Evolutionary conservation across 2,113 vertebrate genomes (phyloP).

Genomic region (Chamaetylas fuelleborni): DNA sequence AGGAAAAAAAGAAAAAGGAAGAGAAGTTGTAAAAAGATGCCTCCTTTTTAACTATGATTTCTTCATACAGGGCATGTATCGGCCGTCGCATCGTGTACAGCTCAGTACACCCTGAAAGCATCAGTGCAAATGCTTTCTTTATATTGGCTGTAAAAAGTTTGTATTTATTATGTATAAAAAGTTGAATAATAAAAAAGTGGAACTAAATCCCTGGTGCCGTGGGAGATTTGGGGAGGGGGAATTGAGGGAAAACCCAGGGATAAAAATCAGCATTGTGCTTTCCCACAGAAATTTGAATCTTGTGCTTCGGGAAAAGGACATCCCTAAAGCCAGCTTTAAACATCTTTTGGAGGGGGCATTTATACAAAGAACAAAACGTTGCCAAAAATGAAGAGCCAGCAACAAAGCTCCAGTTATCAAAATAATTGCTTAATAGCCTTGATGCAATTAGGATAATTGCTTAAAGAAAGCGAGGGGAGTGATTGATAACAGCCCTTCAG

Average conservation of each 20-base stretch:
- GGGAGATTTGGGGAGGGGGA: background rate
- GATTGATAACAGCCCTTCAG: background rate
- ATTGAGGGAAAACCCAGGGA: background rate
- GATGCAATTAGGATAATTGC: background rate
- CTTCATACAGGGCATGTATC: conserved; percentile 72
- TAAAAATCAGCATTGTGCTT: fast-evolving
- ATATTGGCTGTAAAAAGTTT: conserved; percentile 98
- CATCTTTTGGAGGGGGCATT: background rate
- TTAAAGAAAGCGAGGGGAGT: background rate
- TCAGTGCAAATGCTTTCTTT: conserved; percentile 85
- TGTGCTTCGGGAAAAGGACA: background rate
- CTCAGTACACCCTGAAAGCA: conserved; percentile 79
- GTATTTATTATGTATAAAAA: conserved; percentile 99
- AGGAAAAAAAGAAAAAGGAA: conserved; percentile 55
- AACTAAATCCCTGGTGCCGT: conserved; percentile 22
- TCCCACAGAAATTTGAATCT: background rate
- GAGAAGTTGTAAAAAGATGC: conserved; percentile 75
- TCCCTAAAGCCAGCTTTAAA: background rate
- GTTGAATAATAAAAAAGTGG: conserved; percentile 94
- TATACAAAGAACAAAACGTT: background rate
- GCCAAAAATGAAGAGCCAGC: background rate
- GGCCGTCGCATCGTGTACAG: conserved; percentile 70
- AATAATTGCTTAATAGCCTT: background rate
- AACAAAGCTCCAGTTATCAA: background rate
- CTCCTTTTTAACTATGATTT: conserved; percentile 76